Conservation (phyloP, 2,888 invertebrate genomes). For the Clitarchus hookeri region DNA sequence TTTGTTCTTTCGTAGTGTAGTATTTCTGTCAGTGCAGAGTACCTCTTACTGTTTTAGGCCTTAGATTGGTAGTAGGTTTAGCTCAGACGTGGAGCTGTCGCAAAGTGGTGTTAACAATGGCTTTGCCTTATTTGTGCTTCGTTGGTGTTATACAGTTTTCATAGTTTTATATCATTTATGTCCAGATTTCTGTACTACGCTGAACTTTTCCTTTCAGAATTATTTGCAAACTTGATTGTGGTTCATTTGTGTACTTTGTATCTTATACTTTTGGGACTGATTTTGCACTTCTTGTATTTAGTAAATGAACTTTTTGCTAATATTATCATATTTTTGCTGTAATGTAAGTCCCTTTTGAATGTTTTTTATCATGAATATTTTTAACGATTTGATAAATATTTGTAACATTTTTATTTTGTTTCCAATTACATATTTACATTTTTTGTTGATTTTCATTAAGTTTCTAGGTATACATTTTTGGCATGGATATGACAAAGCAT, state of each 20-base stretch:
- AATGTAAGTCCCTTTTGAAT: too few relatives aligned
- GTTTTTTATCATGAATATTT: too few relatives aligned
- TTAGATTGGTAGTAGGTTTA: constrained; percentile 7
- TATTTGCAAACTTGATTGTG: too few relatives aligned
- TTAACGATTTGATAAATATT: too few relatives aligned
- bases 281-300: too few relatives aligned
- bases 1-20: neutral
- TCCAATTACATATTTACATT: neutral
- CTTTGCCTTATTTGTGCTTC: neutral
- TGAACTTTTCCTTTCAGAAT: too few relatives aligned
- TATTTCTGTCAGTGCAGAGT: constrained; percentile 2
- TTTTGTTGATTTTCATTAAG: neutral
- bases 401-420: neutral
- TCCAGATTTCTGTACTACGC: neutral
- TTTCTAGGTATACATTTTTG: neutral
- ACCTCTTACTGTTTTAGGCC: constrained; percentile 14
- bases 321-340: too few relatives aligned
- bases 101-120: neutral
- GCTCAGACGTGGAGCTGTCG: neutral
- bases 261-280: too few relatives aligned
- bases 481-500: neutral
- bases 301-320: too few relatives aligned
- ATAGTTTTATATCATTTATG: neutral
- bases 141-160: neutral
- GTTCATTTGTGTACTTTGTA: too few relatives aligned